Base-by-base conservation (phyloP, 1,140 invertebrate genomes). In the Drosophila mauritiana region DNA sequence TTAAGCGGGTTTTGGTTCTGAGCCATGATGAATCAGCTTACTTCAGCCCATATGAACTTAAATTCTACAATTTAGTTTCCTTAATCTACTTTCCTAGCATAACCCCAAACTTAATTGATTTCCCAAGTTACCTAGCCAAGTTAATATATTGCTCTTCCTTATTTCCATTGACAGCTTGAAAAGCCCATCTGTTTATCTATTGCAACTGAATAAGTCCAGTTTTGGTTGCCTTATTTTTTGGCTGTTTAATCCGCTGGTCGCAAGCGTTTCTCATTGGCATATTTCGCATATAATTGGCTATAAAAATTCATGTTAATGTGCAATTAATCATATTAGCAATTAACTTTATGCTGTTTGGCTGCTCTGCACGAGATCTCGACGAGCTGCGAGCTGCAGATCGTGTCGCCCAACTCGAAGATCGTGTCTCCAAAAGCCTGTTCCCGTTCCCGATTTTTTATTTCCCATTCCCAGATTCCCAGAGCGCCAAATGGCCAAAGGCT, bases 321-420 rank as follows among this genome's bases (percentile, higher is more conserved):
- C 86, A 90, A 90, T 90, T 90, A 90, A 90, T 90, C 86, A 90
- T 90, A 90, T 90, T 90, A 90, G 81, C 86, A 90, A 90, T 90
- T 90, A 90, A 90, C 86, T 90, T 90, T 90, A 90, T 90, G 86
- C 82, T 90, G 86, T 90, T 82, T 79, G 70, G 55, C 68, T 69
- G 76, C 86, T 37, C 83, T 79, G 83, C 83, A 88, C 83, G 83
- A 86, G 74, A 86, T 86, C 83, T 76, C 72, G 45, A 52, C 54
- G 39, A 61, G 65, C 72, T 45, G 56, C 54, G 43, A 61, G 65
- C 72, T 51, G 62, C 56, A 27, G 73, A 82, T 82, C 67, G 68
- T 85, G 82, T 85, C 82, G 65, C 82, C 62, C 58, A 40, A 8
- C 55, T 52, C 45, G 27, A 13, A 13, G 68, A 81, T 77, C 81